phyloP scores from a whole-genome alignment of 2,797 vertebrate genomes.

The Podarcis siculus region DNA sequence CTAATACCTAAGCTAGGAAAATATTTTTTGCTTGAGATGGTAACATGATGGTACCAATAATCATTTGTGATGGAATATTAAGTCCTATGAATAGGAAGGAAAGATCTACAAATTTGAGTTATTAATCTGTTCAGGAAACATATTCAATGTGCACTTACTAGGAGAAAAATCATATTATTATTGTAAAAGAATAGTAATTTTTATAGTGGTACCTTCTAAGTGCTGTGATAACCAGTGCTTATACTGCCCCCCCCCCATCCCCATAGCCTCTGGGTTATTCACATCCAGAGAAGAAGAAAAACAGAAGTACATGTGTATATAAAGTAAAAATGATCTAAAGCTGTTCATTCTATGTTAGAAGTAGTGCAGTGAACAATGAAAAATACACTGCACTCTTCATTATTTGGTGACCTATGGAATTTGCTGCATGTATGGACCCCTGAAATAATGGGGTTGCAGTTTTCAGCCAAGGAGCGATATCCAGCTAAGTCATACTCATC shows the following conservation, averaged over 20 bases:
- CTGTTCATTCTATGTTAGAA: background rate
- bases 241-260: background rate
- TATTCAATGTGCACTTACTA: background rate
- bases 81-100: constrained; percentile 5
- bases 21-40: constrained; percentile 30
- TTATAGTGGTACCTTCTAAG: background rate
- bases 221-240: background rate
- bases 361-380: background rate
- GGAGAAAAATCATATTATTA: constrained; percentile 4
- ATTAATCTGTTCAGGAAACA: background rate
- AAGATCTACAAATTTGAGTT: constrained; percentile 6
- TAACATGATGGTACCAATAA: constrained; percentile 22
- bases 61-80: constrained; percentile 36
- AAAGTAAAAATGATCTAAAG: background rate
- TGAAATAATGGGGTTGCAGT: background rate
- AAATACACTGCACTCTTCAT: background rate
- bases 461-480: too few species aligned
- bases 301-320: background rate
- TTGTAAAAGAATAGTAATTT: background rate
- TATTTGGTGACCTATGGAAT: background rate
- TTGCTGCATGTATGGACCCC: background rate
- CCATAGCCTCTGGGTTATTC: background rate
- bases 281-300: background rate
- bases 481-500: too few species aligned
- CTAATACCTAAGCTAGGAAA: constrained; percentile 19